Conservation (phyloP, 2,113 vertebrate genomes). For the Neotoma lepida region DNA sequence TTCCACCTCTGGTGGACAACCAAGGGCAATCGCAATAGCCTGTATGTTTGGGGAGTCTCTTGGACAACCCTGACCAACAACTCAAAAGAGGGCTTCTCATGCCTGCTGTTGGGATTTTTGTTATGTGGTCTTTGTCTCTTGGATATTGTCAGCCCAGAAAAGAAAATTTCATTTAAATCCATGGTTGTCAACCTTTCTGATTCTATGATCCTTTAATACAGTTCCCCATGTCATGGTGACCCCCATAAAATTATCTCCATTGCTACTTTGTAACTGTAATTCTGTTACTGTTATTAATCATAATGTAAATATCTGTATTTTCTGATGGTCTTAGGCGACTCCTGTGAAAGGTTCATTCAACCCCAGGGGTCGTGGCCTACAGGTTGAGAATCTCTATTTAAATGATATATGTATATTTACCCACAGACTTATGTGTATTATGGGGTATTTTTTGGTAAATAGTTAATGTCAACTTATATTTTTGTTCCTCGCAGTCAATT, state of each 20-base stretch:
- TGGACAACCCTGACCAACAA: not conserved
- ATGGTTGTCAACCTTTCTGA: not conserved
- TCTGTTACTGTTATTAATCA: not conserved
- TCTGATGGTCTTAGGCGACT: not conserved
- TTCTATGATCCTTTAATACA: not conserved
- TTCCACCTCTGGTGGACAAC: not conserved
- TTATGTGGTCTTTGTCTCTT: not conserved
- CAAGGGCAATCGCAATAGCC: not conserved
- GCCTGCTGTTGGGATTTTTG: not conserved
- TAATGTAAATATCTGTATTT: not conserved
- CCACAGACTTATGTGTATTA: not conserved
- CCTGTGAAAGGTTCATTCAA: not conserved
- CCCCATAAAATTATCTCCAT: not conserved
- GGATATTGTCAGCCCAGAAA: not conserved
- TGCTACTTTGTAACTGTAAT: not conserved
- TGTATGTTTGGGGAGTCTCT: not conserved
- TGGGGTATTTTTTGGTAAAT: not conserved
- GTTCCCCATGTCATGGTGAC: not conserved
- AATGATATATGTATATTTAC: not conserved
- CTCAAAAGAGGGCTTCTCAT: too few relatives aligned
- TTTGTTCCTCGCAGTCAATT: not conserved
- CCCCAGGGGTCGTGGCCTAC: not conserved
- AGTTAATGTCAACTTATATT: not conserved
- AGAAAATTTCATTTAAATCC: not conserved
- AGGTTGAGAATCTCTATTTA: not conserved